phyloP scores from a whole-genome alignment of 2,888 invertebrate genomes.

The Alsophila aescularia region DNA sequence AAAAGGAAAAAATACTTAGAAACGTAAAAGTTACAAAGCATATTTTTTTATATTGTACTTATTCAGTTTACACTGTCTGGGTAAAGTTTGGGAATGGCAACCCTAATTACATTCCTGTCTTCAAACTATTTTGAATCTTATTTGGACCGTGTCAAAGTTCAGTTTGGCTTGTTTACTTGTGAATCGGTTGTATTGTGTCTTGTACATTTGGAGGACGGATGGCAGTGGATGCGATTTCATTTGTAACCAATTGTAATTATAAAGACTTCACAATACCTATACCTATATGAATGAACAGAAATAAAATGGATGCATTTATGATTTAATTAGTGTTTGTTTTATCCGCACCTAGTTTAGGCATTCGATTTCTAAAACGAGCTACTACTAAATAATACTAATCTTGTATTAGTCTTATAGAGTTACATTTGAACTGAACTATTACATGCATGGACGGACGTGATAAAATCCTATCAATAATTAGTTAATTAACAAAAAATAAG shows the following conservation, averaged over 20 bases:
- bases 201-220: constrained; percentile 70
- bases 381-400: too few species aligned
- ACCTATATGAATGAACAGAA: neutral
- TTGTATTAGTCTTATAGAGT: too few species aligned
- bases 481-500: too few species aligned
- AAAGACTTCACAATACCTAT: constrained; percentile 46
- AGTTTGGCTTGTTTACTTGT: neutral
- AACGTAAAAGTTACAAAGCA: too few species aligned
- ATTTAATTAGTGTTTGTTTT: neutral
- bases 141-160: neutral
- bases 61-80: too few species aligned
- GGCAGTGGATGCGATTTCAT: constrained; percentile 70
- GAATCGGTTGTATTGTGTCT: constrained; percentile 51
- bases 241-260: constrained; percentile 53
- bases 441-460: too few species aligned
- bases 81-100: neutral
- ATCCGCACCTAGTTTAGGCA: neutral
- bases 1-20: too few species aligned
- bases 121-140: constrained; percentile 8
- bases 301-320: neutral
- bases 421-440: too few species aligned
- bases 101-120: constrained; percentile 12
- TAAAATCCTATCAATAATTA: too few species aligned
- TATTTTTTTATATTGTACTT: too few species aligned
- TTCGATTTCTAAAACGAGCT: too few species aligned